phyloP scores from a whole-genome alignment of 1,140 invertebrate species.

The Danaus plexippus region DNA sequence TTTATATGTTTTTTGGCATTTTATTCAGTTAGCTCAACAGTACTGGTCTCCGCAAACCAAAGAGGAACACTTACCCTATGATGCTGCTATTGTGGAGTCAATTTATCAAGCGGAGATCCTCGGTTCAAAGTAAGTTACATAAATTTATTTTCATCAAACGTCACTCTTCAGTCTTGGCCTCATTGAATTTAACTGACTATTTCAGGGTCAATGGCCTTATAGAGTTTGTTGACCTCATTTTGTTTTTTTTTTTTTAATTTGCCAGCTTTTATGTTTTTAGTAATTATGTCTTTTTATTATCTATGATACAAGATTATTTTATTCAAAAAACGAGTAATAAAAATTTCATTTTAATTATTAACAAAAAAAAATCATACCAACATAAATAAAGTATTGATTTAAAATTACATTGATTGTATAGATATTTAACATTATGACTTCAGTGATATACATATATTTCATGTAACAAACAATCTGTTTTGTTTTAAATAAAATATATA shows the following conservation, averaged over 20 bases:
- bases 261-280: slow-evolving; percentile 20
- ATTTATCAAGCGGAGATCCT: slow-evolving; percentile 87
- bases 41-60: slow-evolving; percentile 90
- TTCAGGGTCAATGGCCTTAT: slow-evolving; percentile 53
- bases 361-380: neutral
- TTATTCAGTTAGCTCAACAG: slow-evolving; percentile 83
- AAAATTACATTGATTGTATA: too few species aligned
- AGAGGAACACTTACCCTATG: slow-evolving; percentile 78
- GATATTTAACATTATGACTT: too few species aligned
- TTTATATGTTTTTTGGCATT: slow-evolving; percentile 58
- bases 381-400: too few species aligned
- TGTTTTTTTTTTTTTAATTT: slow-evolving; percentile 39
- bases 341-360: neutral
- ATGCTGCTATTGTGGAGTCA: slow-evolving; percentile 83
- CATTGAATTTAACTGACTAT: slow-evolving; percentile 52
- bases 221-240: slow-evolving; percentile 51
- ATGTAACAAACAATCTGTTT: too few species aligned
- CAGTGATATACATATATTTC: too few species aligned
- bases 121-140: slow-evolving; percentile 74
- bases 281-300: neutral
- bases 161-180: slow-evolving; percentile 32
- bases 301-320: neutral
- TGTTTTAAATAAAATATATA: too few species aligned
- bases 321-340: neutral
- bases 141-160: neutral